Base-by-base conservation (phyloP, 1,140 invertebrate species). In the Drosophila arawakana region DNA sequence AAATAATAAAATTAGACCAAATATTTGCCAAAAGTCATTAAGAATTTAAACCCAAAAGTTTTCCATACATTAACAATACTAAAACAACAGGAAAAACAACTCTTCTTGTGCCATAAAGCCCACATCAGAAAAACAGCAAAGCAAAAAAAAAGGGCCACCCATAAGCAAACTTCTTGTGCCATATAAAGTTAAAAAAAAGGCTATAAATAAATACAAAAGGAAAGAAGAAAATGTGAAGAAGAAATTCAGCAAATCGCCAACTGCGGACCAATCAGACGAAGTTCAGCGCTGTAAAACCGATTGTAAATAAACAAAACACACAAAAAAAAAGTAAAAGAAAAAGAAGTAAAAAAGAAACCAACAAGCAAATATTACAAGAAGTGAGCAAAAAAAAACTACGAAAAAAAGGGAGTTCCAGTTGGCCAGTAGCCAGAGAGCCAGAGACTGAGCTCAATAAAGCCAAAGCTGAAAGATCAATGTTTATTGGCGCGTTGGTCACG, bases 241-340 rank as follows among this genome's bases (percentile, higher is more conserved):
- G 18, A 68, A 69, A 60, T 39, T 21, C 30, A 21, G 49, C n/a
- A 15, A 54, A 7, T 35, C n/a, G 30, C 49, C 43, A 57, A 80
- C 61, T 76, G 59, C 67, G 80, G 69, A 74, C 84, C 83, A 86
- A 89, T 88, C 76, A 76, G 70, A 83, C 63, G 60, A 80, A 52
- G 11, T 59, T 63, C 66, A 44, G 47, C 55, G 55, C 44, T 25
- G 39, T 67, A 59, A 75, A 78, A 88, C 41, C 76, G 79, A 74
- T 82, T 82, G 76, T 88, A 83, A 86, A 80, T 68, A 67, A 37
- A 47, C 50, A 61, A 55, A 54, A 67, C 18, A 71, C 44, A 9
- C n/a, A n/a, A n/a, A 70, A 49, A 25, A 63, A 61, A 34, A 59
- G 57, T 5, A 65, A 52, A 54, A 68, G 41, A 54, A 35, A 52